Conservation (phyloP, 1,140 invertebrate genomes). For the Drosophila kurseongensis region DNA sequence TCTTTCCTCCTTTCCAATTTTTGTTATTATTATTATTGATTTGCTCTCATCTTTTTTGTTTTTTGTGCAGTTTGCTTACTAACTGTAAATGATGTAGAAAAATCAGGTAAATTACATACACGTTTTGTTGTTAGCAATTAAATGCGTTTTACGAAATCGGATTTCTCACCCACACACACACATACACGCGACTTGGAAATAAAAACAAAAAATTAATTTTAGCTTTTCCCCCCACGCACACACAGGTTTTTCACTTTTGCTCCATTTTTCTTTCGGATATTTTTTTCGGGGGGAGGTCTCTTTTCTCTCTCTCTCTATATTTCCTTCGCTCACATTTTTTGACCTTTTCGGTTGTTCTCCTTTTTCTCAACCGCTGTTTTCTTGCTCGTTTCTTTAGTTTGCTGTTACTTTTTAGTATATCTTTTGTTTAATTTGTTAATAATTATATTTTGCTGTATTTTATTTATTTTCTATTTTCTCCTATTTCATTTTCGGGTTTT, state of each 20-base stretch:
- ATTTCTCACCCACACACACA: constrained; percentile 31
- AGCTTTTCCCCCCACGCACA: constrained; percentile 63
- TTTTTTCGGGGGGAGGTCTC: constrained; percentile 30
- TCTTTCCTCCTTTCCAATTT: constrained; percentile 5
- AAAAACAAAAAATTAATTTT: constrained; percentile 83
- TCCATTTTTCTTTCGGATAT: constrained; percentile 67
- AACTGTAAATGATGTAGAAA: constrained; percentile 29
- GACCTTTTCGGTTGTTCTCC: constrained; percentile 55
- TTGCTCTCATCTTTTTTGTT: constrained; percentile 32
- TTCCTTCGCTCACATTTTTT: constrained; percentile 31
- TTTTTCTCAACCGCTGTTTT: constrained; percentile 26
- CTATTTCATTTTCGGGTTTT: constrained; percentile 41
- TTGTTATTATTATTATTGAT: constrained; percentile 55
- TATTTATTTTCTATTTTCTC: constrained; percentile 14
- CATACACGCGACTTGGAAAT: constrained; percentile 49
- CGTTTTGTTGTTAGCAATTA: constrained; percentile 48
- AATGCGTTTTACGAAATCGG: constrained; percentile 72
- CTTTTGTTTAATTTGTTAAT: constrained; percentile 18
- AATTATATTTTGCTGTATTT: constrained; percentile 22
- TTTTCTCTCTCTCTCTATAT: background rate
- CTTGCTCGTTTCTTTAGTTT: constrained; percentile 27
- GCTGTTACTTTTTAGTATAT: background rate
- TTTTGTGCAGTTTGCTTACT: constrained; percentile 60
- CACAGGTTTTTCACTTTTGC: constrained; percentile 71
- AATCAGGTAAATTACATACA: constrained; percentile 34